Evolutionary conservation across 2,797 vertebrate species (phyloP).

Genomic region (Nothura maculosa): DNA sequence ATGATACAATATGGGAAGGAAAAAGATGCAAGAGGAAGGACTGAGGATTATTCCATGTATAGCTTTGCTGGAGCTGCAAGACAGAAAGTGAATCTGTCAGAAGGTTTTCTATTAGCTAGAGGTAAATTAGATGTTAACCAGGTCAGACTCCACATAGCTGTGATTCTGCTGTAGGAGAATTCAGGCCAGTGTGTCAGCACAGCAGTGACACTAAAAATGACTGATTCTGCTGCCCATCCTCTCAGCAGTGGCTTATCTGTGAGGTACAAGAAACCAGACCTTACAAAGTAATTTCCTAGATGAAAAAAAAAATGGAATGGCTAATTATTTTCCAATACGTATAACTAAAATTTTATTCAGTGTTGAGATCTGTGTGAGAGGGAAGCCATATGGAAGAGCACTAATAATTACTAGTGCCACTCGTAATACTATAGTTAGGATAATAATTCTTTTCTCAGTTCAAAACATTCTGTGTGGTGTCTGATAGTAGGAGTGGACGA

Average conservation of each 20-base stretch:
- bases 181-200: neutral
- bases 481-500: neutral
- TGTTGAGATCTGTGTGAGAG: neutral
- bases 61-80: neutral
- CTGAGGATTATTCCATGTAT: neutral
- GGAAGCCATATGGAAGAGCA: neutral
- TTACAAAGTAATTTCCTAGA: constrained; percentile 29
- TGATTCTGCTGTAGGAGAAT: neutral
- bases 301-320: neutral
- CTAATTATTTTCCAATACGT: neutral
- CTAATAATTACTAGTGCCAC: neutral
- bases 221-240: constrained; percentile 47
- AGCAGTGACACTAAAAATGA: neutral
- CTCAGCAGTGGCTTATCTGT: neutral
- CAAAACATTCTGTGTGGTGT: neutral
- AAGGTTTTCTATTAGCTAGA: neutral
- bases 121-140: constrained; percentile 52
- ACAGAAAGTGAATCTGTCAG: neutral
- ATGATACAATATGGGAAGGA: neutral
- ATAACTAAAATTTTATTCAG: neutral
- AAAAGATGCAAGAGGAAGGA: neutral
- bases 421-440: neutral
- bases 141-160: neutral
- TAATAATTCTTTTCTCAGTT: neutral
- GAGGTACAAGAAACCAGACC: neutral